These are phyloP conservation scores for Bostrychus sinensis DNA, from an alignment of 2,113 vertebrate genomes.

Conservation along the genomic window DNA sequence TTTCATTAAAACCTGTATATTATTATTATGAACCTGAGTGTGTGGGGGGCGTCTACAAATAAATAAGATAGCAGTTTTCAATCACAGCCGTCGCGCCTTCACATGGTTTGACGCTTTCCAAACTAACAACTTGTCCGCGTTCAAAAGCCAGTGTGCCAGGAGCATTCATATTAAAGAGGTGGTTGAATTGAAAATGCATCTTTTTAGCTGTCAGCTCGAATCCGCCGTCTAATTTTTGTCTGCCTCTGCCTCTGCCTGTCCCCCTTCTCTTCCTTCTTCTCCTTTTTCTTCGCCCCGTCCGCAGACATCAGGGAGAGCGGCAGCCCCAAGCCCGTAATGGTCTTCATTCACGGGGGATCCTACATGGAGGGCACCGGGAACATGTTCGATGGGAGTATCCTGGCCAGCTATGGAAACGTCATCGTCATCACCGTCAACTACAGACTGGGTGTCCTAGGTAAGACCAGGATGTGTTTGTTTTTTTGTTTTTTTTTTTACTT, in stretches of 20 bases:
- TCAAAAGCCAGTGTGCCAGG: slow-evolving; percentile 53
- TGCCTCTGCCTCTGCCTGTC: too few relatives aligned
- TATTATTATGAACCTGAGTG: slow-evolving; percentile 26
- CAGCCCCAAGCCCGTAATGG: slow-evolving; percentile 99
- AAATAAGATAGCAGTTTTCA: slow-evolving; percentile 32
- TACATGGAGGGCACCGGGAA: slow-evolving; percentile 99
- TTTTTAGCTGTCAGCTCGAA: slow-evolving; percentile 54
- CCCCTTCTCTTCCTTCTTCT: too few relatives aligned
- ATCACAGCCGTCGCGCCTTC: slow-evolving; percentile 56
- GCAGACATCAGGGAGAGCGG: slow-evolving; percentile 99
- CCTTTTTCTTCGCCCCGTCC: slow-evolving; percentile 80
- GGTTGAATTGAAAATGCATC: slow-evolving; percentile 57
- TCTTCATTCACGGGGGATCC: slow-evolving; percentile 98
- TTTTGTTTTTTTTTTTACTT: background rate
- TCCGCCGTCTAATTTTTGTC: slow-evolving; percentile 80
- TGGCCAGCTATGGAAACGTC: slow-evolving; percentile 99
- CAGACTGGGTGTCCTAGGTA: slow-evolving; percentile 97
- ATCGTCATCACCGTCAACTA: slow-evolving; percentile 99
- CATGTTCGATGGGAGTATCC: slow-evolving; percentile 98
- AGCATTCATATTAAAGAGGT: slow-evolving; percentile 31
- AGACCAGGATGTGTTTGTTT: slow-evolving; percentile 66
- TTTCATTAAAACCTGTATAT: slow-evolving; percentile 40
- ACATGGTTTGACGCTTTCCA: slow-evolving; percentile 62
- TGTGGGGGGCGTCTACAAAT: slow-evolving; percentile 14
- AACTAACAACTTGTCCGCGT: slow-evolving; percentile 48